Conservation (phyloP, 1,140 invertebrate genomes). For the Phocides pigmalion region DNA sequence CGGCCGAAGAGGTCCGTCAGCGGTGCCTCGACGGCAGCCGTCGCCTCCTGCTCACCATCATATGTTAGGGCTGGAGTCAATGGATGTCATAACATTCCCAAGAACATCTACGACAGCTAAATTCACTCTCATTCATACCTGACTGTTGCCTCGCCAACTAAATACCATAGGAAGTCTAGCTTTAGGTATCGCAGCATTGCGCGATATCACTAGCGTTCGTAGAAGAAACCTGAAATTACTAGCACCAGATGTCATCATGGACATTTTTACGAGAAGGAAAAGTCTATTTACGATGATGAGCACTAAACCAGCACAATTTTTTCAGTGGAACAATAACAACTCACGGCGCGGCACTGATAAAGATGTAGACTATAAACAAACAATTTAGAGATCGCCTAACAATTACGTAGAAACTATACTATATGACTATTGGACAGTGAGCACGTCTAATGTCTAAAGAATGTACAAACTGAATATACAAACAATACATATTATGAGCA, state of each 20-base stretch:
- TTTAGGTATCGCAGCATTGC: not conserved
- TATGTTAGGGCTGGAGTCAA: not conserved
- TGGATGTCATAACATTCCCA: not conserved
- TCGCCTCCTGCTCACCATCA: not conserved
- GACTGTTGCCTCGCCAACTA: not conserved
- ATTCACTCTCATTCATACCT: not conserved
- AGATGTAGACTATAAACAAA: too few relatives aligned
- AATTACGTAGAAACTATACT: too few relatives aligned
- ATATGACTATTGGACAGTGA: too few relatives aligned
- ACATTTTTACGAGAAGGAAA: not conserved
- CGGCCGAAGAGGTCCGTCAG: slow-evolving; percentile 94
- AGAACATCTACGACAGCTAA: not conserved
- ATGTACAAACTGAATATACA: too few relatives aligned
- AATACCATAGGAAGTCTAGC: not conserved
- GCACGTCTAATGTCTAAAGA: too few relatives aligned
- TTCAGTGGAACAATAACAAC: too few relatives aligned
- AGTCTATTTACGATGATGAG: too few relatives aligned
- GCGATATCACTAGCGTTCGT: not conserved
- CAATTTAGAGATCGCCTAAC: too few relatives aligned
- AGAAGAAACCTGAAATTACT: slow-evolving; percentile 7
- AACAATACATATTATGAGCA: too few relatives aligned
- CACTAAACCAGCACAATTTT: too few relatives aligned
- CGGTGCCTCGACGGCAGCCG: slow-evolving; percentile 49
- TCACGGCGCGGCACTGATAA: too few relatives aligned
- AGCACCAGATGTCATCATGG: not conserved